These are phyloP conservation scores for Ypsolopha scabrella DNA, from an alignment of 2,888 invertebrate species.

Conservation along the genomic window DNA sequence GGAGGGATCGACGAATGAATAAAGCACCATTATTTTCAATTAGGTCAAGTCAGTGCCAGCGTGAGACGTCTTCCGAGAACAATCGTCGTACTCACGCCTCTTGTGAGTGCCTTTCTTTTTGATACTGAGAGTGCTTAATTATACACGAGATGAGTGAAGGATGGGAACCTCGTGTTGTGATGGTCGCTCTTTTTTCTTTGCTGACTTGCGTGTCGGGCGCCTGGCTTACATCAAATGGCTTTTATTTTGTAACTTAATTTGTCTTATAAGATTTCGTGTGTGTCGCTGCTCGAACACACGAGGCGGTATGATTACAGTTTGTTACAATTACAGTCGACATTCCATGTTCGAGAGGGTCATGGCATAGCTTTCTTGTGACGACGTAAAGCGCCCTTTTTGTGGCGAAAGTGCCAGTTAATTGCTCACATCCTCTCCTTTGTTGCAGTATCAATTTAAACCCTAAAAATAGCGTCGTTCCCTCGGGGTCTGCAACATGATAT, in stretches of 20 bases:
- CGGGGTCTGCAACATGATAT: slow-evolving; percentile 36
- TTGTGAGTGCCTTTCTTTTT: slow-evolving; percentile 59
- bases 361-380: slow-evolving; percentile 10
- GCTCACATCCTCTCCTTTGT: slow-evolving; percentile 64
- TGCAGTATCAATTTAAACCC: slow-evolving; percentile 59
- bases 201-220: slow-evolving; percentile 16
- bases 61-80: slow-evolving; percentile 56
- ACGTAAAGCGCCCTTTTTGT: slow-evolving; percentile 27
- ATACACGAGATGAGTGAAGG: slow-evolving; percentile 41
- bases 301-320: neutral
- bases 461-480: slow-evolving; percentile 61
- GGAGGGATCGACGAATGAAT: slow-evolving; percentile 47
- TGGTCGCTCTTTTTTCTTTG: slow-evolving; percentile 31
- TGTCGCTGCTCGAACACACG: neutral
- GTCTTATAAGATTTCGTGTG: slow-evolving; percentile 30
- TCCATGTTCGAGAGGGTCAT: neutral
- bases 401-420: slow-evolving; percentile 61
- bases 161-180: slow-evolving; percentile 33
- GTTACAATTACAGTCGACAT: neutral
- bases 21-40: slow-evolving; percentile 66
- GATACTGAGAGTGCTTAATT: slow-evolving; percentile 49
- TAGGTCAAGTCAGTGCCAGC: slow-evolving; percentile 61
- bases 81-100: slow-evolving; percentile 59
- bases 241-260: slow-evolving; percentile 38
- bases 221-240: slow-evolving; percentile 16